phyloP scores from a whole-genome alignment of 2,797 vertebrate species.

The Botia kubotai region DNA sequence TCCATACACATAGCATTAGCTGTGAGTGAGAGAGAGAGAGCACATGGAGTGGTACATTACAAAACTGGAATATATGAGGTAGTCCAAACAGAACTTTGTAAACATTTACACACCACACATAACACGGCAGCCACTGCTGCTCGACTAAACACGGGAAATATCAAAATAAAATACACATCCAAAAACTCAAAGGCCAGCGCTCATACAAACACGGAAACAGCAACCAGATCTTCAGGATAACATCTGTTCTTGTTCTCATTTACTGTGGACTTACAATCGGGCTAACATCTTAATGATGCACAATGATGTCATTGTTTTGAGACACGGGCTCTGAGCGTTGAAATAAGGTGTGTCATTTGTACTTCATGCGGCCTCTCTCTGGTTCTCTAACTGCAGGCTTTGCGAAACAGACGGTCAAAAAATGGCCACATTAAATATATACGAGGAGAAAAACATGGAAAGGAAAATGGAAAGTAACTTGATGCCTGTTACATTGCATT shows the following conservation, averaged over 20 bases:
- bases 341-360: conserved; percentile 16
- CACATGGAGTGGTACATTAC: background rate
- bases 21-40: conserved; percentile 68
- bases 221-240: conserved; percentile 36
- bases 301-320: conserved; percentile 25
- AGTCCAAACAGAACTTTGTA: conserved; percentile 13
- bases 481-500: background rate
- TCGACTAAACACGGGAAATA: conserved; percentile 6
- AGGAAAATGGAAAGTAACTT: too few relatives aligned
- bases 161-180: conserved; percentile 11
- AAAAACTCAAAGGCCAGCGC: conserved; percentile 10
- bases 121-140: conserved; percentile 26
- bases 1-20: conserved; percentile 91
- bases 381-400: background rate
- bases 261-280: conserved; percentile 20
- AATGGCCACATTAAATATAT: background rate
- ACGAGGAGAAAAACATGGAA: too few relatives aligned
- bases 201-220: conserved; percentile 13
- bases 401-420: background rate
- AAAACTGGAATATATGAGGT: conserved; percentile 1
- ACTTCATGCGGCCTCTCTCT: background rate
- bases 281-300: conserved; percentile 29
- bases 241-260: conserved; percentile 45
- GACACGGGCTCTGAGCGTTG: background rate
- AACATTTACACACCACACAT: conserved; percentile 31